Evolutionary conservation across 2,113 vertebrate genomes (phyloP).

Genomic region (Clarias batrachus): DNA sequence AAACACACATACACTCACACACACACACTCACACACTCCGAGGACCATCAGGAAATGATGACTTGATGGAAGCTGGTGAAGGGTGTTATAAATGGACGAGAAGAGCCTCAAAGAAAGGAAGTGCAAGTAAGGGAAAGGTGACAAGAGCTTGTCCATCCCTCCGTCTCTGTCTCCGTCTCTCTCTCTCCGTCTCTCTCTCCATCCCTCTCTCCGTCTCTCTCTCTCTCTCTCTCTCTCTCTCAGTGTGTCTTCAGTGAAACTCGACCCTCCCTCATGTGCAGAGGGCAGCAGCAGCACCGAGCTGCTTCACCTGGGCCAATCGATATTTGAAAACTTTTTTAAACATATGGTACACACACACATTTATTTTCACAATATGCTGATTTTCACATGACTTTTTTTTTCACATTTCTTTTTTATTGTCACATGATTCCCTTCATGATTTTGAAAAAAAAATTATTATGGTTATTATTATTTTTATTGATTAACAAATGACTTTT

Average conservation of each 20-base stretch:
- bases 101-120: constrained; percentile 35
- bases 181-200: neutral
- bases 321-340: neutral
- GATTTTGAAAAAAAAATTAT: neutral
- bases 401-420: neutral
- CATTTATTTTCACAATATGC: neutral
- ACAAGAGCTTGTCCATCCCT: constrained; percentile 30
- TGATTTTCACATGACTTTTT: neutral
- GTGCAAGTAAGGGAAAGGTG: constrained; percentile 19
- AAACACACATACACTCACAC: neutral
- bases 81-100: neutral
- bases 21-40: neutral
- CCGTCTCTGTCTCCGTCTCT: neutral
- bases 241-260: constrained; percentile 49
- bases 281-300: constrained; percentile 37
- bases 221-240: neutral
- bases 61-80: neutral
- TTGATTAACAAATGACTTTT: neutral
- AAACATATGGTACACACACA: neutral
- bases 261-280: constrained; percentile 39
- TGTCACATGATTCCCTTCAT: neutral
- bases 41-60: constrained; percentile 9
- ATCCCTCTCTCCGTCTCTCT: neutral
- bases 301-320: constrained; percentile 27
- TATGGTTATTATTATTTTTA: neutral